Evolutionary conservation across 23 tunicate species (phyloP), one percentile per base, ranked within the genome.

Genomic region (Trididemnum nubilum): DNA sequence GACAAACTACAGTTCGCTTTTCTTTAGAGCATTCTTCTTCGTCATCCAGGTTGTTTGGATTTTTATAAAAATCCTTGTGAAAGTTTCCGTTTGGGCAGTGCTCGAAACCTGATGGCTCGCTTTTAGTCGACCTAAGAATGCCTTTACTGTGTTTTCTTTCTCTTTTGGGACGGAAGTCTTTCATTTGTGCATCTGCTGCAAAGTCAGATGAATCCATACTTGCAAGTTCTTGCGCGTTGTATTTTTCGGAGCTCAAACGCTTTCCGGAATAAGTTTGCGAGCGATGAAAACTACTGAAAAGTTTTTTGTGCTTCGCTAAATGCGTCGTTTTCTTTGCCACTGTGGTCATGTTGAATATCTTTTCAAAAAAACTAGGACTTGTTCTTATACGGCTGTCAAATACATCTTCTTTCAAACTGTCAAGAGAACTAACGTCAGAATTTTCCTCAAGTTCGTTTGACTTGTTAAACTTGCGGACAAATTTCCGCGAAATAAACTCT

Each of bases 261-360:
- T 44, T 44, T 7, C 54, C 54, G n/a, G n/a, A n/a, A n/a, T n/a
- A n/a, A n/a, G n/a, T n/a, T 44, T 44, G 54, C 9, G 54, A 44
- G 54, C 54, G 54, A 15, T 15, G 54, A 44, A 67, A 33, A 32
- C 38, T 33, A 30, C 74, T 37, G 26, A 67, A 33, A 33, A 77
- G 19, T 51, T 54, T 77, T 77, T 54, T 77, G 37, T 77, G 81
- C 54, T 57, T 77, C 51, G 36, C 2, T 26, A 77, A 33, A 37
- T 51, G 54, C 3, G 65, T 29, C 33, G 52, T 77, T 54, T 27
- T 19, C 30, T 33, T 44, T 22, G 79, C 9, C 19, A 44, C 5
- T 15, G 79, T 4, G 67, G 26, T 22, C 67, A 21, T 61, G n/a
- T 61, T 61, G 67, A 61, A 5, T 3, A 61, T 18, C 37, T 18